Evolutionary conservation across 2,797 vertebrate species (phyloP).

Genomic region (Thamnophis elegans): DNA sequence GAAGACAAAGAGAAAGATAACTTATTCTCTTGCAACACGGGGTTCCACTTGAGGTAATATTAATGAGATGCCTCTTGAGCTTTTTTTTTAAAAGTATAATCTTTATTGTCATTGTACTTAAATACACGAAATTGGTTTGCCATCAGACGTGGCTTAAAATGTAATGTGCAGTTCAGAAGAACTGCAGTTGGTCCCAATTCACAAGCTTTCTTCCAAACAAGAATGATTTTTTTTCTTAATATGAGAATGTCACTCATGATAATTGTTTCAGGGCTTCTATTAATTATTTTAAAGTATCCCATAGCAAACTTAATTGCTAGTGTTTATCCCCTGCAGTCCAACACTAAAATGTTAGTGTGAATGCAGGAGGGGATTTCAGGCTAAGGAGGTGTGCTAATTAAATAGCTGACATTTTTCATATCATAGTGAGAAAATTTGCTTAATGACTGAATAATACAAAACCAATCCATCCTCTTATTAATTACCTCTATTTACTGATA

Average conservation of each 20-base stretch:
- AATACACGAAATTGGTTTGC: not conserved
- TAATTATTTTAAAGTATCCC: conserved; percentile 61
- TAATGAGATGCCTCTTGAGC: not conserved
- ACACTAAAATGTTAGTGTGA: conserved; percentile 50
- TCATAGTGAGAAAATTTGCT: conserved; percentile 56
- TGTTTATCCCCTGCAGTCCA: conserved; percentile 27
- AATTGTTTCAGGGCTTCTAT: conserved; percentile 63
- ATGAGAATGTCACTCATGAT: conserved; percentile 61
- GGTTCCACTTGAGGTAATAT: not conserved
- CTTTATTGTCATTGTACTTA: no score
- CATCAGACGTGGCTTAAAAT: not conserved
- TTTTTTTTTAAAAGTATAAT: no score
- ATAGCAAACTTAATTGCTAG: conserved; percentile 56
- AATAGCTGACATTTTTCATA: conserved; percentile 57
- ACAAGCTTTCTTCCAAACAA: conserved; percentile 62
- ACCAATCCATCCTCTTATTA: conserved; percentile 48
- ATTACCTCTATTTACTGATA: conserved; percentile 52
- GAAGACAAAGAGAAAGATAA: not conserved
- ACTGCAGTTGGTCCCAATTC: conserved; percentile 44
- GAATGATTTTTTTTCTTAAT: conserved; percentile 68
- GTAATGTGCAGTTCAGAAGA: not conserved
- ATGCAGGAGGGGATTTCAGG: conserved; percentile 36
- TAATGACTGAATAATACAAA: conserved; percentile 51
- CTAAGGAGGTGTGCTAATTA: conserved; percentile 65
- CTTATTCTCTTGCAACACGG: not conserved